Evolutionary conservation across 1,140 invertebrate genomes (phyloP).

Genomic region (Cepaea nemoralis): DNA sequence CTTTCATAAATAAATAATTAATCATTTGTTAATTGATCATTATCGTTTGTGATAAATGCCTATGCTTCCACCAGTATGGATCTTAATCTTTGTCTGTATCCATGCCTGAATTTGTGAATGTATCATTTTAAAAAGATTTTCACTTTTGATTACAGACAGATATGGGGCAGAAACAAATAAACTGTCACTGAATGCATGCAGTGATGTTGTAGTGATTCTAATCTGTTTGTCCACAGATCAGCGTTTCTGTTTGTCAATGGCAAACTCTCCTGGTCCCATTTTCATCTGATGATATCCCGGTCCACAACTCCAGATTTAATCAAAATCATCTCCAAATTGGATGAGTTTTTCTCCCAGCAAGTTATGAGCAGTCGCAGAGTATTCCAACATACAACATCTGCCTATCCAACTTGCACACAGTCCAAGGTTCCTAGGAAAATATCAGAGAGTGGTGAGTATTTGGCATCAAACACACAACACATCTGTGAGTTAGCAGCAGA

Average conservation of each 20-base stretch:
- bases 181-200: too few species aligned
- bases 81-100: too few species aligned
- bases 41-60: too few species aligned
- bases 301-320: slow-evolving; percentile 95
- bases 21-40: too few species aligned
- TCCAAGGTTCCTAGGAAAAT: slow-evolving; percentile 24
- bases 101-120: too few species aligned
- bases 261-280: slow-evolving; percentile 91
- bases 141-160: too few species aligned
- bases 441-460: slow-evolving; percentile 33
- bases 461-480: too few species aligned
- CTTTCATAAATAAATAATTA: too few species aligned
- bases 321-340: slow-evolving; percentile 95
- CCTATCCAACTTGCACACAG: background rate
- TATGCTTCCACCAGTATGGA: too few species aligned
- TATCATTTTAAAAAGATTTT: too few species aligned
- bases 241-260: slow-evolving; percentile 94
- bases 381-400: slow-evolving; percentile 44
- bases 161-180: too few species aligned
- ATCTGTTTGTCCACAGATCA: slow-evolving; percentile 75
- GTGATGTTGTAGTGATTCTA: background rate
- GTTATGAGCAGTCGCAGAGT: slow-evolving; percentile 68
- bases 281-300: slow-evolving; percentile 95
- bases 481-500: too few species aligned
- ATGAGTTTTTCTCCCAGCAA: slow-evolving; percentile 87